Base-by-base conservation (phyloP, 1,140 invertebrate species). In the Tetramorium simillimum region DNA sequence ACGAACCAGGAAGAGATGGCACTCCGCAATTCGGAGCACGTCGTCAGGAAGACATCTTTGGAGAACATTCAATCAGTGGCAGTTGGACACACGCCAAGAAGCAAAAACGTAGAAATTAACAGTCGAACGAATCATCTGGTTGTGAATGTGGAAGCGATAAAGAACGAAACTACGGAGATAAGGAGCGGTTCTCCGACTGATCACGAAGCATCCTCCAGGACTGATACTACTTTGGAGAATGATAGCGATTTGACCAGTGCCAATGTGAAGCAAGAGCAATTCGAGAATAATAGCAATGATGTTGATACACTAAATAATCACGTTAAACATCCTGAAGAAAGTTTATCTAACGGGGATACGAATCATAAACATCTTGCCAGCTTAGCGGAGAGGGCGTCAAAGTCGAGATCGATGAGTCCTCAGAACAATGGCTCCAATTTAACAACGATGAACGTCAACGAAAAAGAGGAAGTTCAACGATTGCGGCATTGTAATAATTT, bases 321-420 rank as follows among this genome's bases (percentile, higher is more conserved):
- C 7, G 24, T 82, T 24, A 37, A 18, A 37, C 49, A n/a, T 28
- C 16, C n/a, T 16, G 33, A 43, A 43, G 82, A 28, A 67, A 14
- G 9, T 78, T 85, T 85, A 58, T 53, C 21, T 14, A 86, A 86
- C 5, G 58, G 87, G 75, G 37, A 73, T 28, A 43, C 24, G 21
- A 37, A 33, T 9, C 16, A n/a, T n/a, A 51, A 72, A 58, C 16
- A n/a, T 46, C 28, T 62, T 37, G 14, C 40, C 18, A 18, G 43
- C 40, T 49, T 51, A 75, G 58, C 2, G 18, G 33, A 16, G 1
- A 60, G 75, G 3, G 21, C 9, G 18, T 33, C 33, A 12, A 73
- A 18, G 2, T 63, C 58, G 67, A 67, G 5, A 70, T 70, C 60
- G 28, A 6, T 33, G 5, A 84, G 14, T 56, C 9, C n/a, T 51